Base-by-base conservation (phyloP, 1,140 invertebrate genomes). In the Probaryconus sp. region DNA sequence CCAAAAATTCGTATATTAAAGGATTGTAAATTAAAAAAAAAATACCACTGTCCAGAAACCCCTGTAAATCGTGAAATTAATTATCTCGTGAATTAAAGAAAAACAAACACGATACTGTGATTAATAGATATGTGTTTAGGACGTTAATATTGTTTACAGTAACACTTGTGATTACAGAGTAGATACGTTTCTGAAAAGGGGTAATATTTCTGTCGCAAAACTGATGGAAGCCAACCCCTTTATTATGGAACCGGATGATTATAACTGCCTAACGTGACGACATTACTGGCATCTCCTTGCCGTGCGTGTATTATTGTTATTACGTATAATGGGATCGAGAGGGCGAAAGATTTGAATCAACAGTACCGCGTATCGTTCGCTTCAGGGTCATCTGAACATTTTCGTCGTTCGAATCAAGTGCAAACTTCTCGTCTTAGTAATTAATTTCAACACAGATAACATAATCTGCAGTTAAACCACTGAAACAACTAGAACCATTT, bases 191-290 rank as follows among this genome's bases (percentile, higher is more conserved):
- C 16, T 10, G 4, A 5, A 30, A 55, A 50, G 56, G 55, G 40
- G 60, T 50, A 28, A 64, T 37, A 48, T 53, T 72, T 60, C 63
- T 58, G 64, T 58, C 35, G 14, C 38, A 42, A 38, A 30, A 55
- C 37, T 30, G 33, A 47, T 64, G 38, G 38, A 40, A 7, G 10
- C 28, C 73, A 81, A 83, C 83, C 83, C 83, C 81, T 85, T 84
- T 83, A 84, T 83, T 80, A 76, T 71, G 51, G 77, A 45, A 80
- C 81, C 82, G 81, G 81, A 82, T 84, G 82, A 83, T 80, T 78
- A 53, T 83, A 85, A 84, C 80, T 85, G 79, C 80, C 80, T 80
- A 80, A 83, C 78, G 82, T 80, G 83, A 81, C 76, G 78, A 85
- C 81, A 81, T 83, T 83, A 81, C 65, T 63, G 77, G 48, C 77